These are phyloP conservation scores for Ostrea denselamellosa DNA, from an alignment of 1,140 invertebrate genomes.

Conservation along the genomic window DNA sequence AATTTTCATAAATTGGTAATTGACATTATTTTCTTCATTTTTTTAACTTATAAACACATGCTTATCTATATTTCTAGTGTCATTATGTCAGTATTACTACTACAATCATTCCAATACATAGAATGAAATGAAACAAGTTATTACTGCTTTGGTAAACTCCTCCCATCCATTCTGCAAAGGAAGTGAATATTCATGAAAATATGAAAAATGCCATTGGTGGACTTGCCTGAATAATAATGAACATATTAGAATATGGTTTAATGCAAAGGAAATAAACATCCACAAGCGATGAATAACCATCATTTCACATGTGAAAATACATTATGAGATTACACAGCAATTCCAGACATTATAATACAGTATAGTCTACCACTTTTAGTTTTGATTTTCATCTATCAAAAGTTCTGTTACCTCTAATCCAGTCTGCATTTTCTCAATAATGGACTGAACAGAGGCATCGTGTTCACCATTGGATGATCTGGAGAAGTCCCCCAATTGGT, in stretches of 20 bases:
- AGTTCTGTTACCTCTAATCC: conserved; percentile 64
- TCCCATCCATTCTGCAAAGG: conserved; percentile 11
- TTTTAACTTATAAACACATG: no score
- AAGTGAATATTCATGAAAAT: background rate
- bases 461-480: conserved; percentile 39
- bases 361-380: background rate
- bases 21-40: no score
- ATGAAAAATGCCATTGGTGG: background rate
- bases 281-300: background rate
- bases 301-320: background rate
- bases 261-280: background rate
- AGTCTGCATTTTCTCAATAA: conserved; percentile 72
- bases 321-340: no score
- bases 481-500: background rate
- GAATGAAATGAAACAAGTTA: background rate
- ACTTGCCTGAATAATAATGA: background rate
- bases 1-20: no score
- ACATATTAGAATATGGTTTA: background rate
- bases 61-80: no score
- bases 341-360: background rate
- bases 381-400: background rate
- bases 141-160: conserved; percentile 18
- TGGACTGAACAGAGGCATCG: conserved; percentile 66
- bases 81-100: background rate
- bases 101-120: background rate